A percentile compares a stretch with the other conserved stretches of the same genome.
Conservation (phyloP, 1,140 invertebrate species). For the Prorops nasuta region DNA sequence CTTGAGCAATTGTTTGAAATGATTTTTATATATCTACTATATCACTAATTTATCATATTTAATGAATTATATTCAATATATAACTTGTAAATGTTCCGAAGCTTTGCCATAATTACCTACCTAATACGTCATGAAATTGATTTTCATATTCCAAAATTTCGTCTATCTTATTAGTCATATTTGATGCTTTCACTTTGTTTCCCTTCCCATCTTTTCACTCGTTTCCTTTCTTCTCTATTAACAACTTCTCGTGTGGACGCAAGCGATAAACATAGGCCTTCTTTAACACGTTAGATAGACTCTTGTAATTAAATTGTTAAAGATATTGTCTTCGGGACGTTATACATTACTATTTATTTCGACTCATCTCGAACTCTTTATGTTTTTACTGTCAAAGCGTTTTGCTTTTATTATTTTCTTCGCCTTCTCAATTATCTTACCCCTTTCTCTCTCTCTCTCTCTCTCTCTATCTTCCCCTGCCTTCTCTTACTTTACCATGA, state of each 20-base stretch:
- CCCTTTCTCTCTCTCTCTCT: no score
- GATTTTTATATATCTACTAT: not conserved
- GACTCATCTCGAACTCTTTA: conserved; percentile 21
- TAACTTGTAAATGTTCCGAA: not conserved
- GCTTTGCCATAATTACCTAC: not conserved
- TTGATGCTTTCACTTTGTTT: not conserved
- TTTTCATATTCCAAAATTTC: not conserved
- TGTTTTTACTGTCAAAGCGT: conserved; percentile 16
- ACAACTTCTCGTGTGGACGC: conserved; percentile 12
- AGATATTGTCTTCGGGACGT: conserved; percentile 54
- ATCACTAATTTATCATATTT: not conserved
- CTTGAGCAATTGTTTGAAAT: not conserved
- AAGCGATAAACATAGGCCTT: conserved; percentile 24
- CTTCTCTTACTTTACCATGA: not conserved
- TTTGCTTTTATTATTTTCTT: not conserved
- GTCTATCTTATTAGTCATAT: not conserved
- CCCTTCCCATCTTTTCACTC: conserved; percentile 11
- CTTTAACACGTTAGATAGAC: conserved; percentile 23
- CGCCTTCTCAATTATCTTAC: not conserved
- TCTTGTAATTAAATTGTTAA: conserved; percentile 37
- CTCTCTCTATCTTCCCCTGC: no score
- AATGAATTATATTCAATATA: not conserved
- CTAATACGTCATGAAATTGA: not conserved
- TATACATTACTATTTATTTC: conserved; percentile 43
- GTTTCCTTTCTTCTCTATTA: conserved; percentile 2